Evolutionary conservation across 2,113 vertebrate genomes (phyloP).

Genomic region (Alligator mississippiensis): DNA sequence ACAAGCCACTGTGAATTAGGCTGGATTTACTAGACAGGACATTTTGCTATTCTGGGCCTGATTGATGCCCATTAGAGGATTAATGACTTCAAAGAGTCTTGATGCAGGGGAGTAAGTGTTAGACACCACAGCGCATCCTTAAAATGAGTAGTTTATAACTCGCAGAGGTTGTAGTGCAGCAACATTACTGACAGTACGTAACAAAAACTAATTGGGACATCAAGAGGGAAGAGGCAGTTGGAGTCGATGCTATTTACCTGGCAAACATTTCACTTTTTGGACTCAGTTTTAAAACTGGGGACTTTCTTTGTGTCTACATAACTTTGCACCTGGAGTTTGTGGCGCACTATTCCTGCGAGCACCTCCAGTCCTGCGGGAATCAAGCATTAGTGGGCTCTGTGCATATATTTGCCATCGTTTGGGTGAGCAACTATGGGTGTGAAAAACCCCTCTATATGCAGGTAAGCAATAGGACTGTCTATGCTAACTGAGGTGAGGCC

Average conservation of each 20-base stretch:
- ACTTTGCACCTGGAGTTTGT: neutral
- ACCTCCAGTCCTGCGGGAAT: neutral
- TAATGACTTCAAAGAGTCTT: slow-evolving; percentile 3
- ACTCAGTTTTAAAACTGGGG: neutral
- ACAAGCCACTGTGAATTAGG: neutral
- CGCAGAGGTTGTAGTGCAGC: slow-evolving; percentile 24
- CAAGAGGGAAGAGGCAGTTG: neutral
- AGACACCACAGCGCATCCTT: neutral
- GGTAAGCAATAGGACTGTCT: neutral
- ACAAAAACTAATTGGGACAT: slow-evolving; percentile 20
- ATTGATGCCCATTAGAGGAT: neutral
- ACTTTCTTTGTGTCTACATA: neutral
- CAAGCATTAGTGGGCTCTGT: neutral
- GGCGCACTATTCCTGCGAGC: neutral
- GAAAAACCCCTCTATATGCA: neutral
- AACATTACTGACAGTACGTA: slow-evolving; percentile 6
- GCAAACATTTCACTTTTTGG: neutral
- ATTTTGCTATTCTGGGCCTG: neutral
- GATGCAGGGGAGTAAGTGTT: neutral
- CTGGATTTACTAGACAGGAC: neutral
- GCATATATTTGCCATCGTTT: neutral
- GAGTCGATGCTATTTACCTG: neutral
- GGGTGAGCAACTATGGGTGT: too few relatives aligned
- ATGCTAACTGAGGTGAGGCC: neutral
- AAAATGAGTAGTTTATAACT: slow-evolving; percentile 8